A percentile compares a stretch with the other conserved stretches of the same genome.
These are phyloP conservation scores for Podarcis muralis DNA, from an alignment of 2,113 vertebrate species.

Conservation along the genomic window DNA sequence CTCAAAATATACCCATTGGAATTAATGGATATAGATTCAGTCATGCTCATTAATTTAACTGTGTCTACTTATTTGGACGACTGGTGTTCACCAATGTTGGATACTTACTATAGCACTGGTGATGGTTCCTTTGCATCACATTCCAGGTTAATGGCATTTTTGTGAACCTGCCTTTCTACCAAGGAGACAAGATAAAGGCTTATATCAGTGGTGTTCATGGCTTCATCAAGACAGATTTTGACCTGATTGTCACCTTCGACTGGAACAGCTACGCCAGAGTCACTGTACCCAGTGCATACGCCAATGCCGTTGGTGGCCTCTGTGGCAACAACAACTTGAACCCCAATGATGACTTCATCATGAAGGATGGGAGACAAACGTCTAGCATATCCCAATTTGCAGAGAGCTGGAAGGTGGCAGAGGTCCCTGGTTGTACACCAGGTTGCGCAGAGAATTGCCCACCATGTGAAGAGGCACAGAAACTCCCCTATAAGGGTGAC, in stretches of 20 bases:
- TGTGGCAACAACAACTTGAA: conserved; percentile 73
- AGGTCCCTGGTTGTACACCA: not conserved
- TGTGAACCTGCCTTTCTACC: conserved; percentile 59
- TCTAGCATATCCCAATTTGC: conserved; percentile 24
- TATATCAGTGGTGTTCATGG: conserved; percentile 46
- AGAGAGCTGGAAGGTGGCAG: conserved; percentile 70
- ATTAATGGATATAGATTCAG: too few species aligned
- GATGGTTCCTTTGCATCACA: not conserved
- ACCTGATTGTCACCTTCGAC: conserved; percentile 62
- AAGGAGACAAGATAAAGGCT: conserved; percentile 38
- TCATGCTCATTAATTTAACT: too few species aligned
- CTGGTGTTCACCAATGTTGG: too few species aligned
- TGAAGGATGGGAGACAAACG: conserved; percentile 1
- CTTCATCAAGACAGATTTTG: conserved; percentile 43
- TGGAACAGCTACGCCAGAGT: conserved; percentile 52
- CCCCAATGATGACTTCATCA: conserved; percentile 46
- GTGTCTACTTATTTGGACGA: too few species aligned
- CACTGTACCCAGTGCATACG: conserved; percentile 61
- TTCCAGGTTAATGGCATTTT: conserved; percentile 62
- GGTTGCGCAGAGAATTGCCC: conserved; percentile 2
- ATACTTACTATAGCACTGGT: too few species aligned
- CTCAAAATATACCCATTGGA: too few species aligned
- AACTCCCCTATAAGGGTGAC: conserved; percentile 31
- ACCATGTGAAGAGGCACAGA: not conserved
- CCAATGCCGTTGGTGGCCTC: conserved; percentile 66